Percentiles rank a stretch among this genome's conserved stretches.
These are phyloP conservation scores for Choristoneura rosaceana DNA, from an alignment of 2,888 invertebrate genomes.

Conservation along the genomic window DNA sequence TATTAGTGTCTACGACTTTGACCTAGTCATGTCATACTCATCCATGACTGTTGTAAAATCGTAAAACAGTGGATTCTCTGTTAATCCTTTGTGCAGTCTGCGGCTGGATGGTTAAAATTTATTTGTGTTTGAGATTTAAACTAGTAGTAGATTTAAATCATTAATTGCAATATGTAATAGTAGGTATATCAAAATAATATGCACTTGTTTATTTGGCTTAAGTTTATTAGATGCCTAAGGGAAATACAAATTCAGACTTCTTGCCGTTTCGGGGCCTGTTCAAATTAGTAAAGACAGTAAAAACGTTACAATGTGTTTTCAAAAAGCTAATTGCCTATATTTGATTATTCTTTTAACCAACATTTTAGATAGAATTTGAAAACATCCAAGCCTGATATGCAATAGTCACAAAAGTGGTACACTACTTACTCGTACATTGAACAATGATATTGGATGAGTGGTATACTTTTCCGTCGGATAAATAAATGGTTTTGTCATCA, in stretches of 20 bases:
- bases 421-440: no score
- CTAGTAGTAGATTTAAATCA: neutral
- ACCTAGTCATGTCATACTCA: slow-evolving; percentile 31
- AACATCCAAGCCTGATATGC: no score
- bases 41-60: slow-evolving; percentile 11
- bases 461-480: neutral
- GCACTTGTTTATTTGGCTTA: neutral
- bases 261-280: no score
- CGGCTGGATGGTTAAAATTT: no score
- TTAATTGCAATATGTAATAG: neutral
- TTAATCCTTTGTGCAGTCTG: slow-evolving; percentile 1
- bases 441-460: neutral
- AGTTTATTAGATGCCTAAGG: neutral
- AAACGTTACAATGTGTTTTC: no score
- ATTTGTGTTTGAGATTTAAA: no score
- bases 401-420: no score
- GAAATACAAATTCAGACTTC: neutral
- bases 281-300: no score
- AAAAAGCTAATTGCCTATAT: no score
- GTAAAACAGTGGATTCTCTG: slow-evolving; percentile 13
- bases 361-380: no score
- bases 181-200: neutral
- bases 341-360: no score
- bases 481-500: slow-evolving; percentile 59
- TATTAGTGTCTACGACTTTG: slow-evolving; percentile 37